phyloP scores from a whole-genome alignment of 1,140 invertebrate genomes.

The Gonioctena quinquepunctata region DNA sequence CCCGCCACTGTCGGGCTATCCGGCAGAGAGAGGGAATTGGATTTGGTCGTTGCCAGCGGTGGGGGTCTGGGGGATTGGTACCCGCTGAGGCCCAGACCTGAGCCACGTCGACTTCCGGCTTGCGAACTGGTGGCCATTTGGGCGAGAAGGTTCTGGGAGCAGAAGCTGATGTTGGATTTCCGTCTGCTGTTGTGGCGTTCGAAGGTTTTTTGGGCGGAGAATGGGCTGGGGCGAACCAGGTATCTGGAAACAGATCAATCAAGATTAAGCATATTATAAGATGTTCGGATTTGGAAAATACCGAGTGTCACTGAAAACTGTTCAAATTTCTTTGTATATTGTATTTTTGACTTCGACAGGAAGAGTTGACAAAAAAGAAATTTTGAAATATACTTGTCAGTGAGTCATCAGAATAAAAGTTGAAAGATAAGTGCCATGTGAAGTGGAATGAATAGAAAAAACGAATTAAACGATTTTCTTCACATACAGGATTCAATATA shows the following conservation, averaged over 20 bases:
- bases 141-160: slow-evolving; percentile 71
- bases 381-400: too few relatives aligned
- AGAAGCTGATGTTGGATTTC: slow-evolving; percentile 91
- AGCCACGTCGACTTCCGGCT: slow-evolving; percentile 60
- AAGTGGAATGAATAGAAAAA: too few relatives aligned
- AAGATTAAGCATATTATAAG: too few relatives aligned
- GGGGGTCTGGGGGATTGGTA: slow-evolving; percentile 72
- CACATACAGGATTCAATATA: too few relatives aligned
- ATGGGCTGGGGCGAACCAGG: slow-evolving; percentile 85
- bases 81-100: slow-evolving; percentile 64
- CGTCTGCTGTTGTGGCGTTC: slow-evolving; percentile 86
- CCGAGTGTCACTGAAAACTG: too few relatives aligned
- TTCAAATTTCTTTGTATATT: too few relatives aligned
- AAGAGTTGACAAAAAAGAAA: too few relatives aligned
- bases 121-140: slow-evolving; percentile 64
- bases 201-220: slow-evolving; percentile 92
- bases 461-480: too few relatives aligned
- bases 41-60: slow-evolving; percentile 78
- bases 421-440: too few relatives aligned
- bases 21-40: slow-evolving; percentile 83
- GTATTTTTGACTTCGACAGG: too few relatives aligned
- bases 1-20: slow-evolving; percentile 82
- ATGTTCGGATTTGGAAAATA: too few relatives aligned
- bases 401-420: too few relatives aligned
- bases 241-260: slow-evolving; percentile 75